Evolutionary conservation across 2,113 vertebrate genomes (phyloP).

Genomic region (Carollia perspicillata): DNA sequence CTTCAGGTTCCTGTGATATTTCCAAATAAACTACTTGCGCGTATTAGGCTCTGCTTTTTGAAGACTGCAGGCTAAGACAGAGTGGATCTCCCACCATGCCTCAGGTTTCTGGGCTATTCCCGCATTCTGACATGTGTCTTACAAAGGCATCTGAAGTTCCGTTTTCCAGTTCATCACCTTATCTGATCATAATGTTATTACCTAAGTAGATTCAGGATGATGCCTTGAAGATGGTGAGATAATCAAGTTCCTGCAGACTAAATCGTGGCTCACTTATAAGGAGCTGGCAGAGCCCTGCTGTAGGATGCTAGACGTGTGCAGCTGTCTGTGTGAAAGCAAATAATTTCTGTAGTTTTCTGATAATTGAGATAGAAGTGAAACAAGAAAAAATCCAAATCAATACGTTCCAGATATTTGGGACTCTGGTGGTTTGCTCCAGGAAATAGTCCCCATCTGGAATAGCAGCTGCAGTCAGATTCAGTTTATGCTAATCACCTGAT

Average conservation of each 20-base stretch:
- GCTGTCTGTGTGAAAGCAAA: not conserved
- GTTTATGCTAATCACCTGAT: not conserved
- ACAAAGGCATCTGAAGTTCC: not conserved
- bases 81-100: not conserved
- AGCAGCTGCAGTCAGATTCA: not conserved
- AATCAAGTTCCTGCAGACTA: not conserved
- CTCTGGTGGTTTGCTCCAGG: not conserved
- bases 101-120: not conserved
- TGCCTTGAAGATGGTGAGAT: not conserved
- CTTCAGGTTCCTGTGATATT: not conserved
- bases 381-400: not conserved
- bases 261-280: not conserved
- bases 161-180: not conserved
- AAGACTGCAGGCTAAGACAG: not conserved
- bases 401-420: not conserved
- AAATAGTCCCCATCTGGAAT: slow-evolving; percentile 26
- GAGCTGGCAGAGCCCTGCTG: not conserved
- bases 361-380: not conserved
- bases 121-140: not conserved
- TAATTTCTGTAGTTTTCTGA: not conserved
- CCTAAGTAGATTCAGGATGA: not conserved
- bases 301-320: not conserved
- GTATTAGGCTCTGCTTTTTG: not conserved
- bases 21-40: not conserved
- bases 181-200: not conserved